Conservation (phyloP, 2,888 invertebrate genomes). For the Hoplodrina ambigua region DNA sequence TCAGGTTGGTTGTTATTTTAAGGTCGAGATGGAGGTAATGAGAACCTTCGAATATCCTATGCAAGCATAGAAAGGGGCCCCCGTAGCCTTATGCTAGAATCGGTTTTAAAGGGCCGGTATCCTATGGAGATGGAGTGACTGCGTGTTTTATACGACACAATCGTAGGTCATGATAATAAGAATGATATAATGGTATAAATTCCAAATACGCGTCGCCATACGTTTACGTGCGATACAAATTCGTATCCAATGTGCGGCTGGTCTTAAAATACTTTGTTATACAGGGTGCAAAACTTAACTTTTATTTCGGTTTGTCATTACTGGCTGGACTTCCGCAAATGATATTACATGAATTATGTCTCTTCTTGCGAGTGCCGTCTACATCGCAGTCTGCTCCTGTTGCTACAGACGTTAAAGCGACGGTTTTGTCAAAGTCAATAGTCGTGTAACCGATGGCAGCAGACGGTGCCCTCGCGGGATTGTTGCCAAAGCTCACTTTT, state of each 20-base stretch:
- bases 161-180: too few species aligned
- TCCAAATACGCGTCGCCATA: background rate
- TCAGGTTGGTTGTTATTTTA: too few species aligned
- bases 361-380: slow-evolving; percentile 94
- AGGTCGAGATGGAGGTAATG: too few species aligned
- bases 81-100: too few species aligned
- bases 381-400: slow-evolving; percentile 92
- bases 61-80: too few species aligned
- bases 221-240: slow-evolving; percentile 25
- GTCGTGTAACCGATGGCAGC: slow-evolving; percentile 94
- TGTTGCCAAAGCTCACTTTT: slow-evolving; percentile 55
- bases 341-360: slow-evolving; percentile 94
- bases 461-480: slow-evolving; percentile 87
- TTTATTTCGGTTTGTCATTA: slow-evolving; percentile 73
- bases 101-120: too few species aligned
- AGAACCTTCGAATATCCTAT: too few species aligned
- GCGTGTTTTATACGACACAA: too few species aligned
- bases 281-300: slow-evolving; percentile 36
- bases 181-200: background rate
- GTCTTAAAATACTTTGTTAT: slow-evolving; percentile 37
- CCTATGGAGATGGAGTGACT: too few species aligned
- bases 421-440: slow-evolving; percentile 98
- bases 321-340: slow-evolving; percentile 85
- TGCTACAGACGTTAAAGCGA: slow-evolving; percentile 95
- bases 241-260: background rate